Evolutionary conservation across 2,888 invertebrate genomes (phyloP), one percentile per base, ranked within the genome.

Genomic region (Drosophila cognata): DNA sequence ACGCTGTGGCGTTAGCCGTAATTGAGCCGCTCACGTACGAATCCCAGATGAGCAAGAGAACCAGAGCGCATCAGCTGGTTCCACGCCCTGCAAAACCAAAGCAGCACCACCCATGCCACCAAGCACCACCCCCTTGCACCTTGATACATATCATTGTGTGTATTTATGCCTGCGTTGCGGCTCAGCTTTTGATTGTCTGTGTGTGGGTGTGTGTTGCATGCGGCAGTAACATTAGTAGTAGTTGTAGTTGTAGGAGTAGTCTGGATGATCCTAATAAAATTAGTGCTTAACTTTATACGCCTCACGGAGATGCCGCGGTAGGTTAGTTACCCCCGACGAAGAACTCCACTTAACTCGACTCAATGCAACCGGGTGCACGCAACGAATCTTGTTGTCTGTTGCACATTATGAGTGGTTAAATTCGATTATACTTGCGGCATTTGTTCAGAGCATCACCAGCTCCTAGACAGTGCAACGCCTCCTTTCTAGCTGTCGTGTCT

Each of bases 341-440:
- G 29, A 41, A 55, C 29, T 43, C 46, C 56, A 46, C 59, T 73
- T 46, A 38, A 51, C 74, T 57, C 43, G 38, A 50, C 51, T 64
- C 48, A 25, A 51, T 60, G 61, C 50, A 28, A 28, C 43, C 53
- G 41, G 51, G 56, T 56, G 36, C 41, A 35, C 52, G 48, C 67
- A 58, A 64, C 67, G 66, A 66, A 74, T 74, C 76, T 73, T 79
- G 84, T 83, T 89, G 90, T 90, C 91, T 91, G 87, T 80, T 88
- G 89, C 87, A 89, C 85, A 90, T 91, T 91, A 91, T 88, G 89
- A 91, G 90, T 89, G 84, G 87, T 90, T 88, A 79, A 91, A 92
- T 91, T 92, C 89, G 91, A 92, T 92, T 91, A 92, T 89, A 86
- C 81, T 87, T 88, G 91, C 80, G 91, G 91, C 79, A 77, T 83